Conservation (phyloP, 2,888 invertebrate species). For the Tinea semifulvella region DNA sequence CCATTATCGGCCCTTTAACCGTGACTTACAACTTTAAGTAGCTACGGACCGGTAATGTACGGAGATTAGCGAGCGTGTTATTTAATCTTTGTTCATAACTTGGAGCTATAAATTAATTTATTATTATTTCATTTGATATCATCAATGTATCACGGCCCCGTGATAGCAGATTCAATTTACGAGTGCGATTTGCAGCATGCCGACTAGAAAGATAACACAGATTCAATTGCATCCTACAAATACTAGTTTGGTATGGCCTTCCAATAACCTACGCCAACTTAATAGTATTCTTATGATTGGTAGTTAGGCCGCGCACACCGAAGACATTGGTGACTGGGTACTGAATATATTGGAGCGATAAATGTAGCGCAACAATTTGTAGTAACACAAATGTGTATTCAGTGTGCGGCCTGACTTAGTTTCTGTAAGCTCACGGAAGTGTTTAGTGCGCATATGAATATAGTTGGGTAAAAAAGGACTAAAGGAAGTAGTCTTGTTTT, state of each 20-base stretch:
- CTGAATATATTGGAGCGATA: too few relatives aligned
- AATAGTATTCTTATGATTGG: constrained; percentile 18
- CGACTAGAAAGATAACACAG: constrained; percentile 35
- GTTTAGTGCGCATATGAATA: too few relatives aligned
- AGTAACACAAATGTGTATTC: too few relatives aligned
- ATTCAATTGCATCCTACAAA: constrained; percentile 35
- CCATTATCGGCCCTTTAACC: constrained; percentile 10
- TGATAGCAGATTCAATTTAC: constrained; percentile 50
- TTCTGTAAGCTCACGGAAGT: too few relatives aligned
- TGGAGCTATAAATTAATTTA: constrained; percentile 35
- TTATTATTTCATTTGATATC: constrained; percentile 56
- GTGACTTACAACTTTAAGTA: constrained; percentile 10
- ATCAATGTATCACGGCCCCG: constrained; percentile 44
- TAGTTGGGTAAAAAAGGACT: too few relatives aligned
- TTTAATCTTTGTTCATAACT: constrained; percentile 50
- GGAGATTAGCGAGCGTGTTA: constrained; percentile 20
- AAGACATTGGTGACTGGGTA: background rate
- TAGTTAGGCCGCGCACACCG: too few relatives aligned
- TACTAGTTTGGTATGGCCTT: constrained; percentile 28
- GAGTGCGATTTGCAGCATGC: constrained; percentile 38
- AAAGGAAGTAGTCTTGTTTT: too few relatives aligned
- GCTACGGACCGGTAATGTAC: constrained; percentile 8
- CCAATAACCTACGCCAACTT: constrained; percentile 26
- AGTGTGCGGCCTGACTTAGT: too few relatives aligned
- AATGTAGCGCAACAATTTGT: too few relatives aligned